Evolutionary conservation across 2,888 invertebrate genomes (phyloP), one percentile per base, ranked within the genome.

Genomic region (Stenotaenia linearis): DNA sequence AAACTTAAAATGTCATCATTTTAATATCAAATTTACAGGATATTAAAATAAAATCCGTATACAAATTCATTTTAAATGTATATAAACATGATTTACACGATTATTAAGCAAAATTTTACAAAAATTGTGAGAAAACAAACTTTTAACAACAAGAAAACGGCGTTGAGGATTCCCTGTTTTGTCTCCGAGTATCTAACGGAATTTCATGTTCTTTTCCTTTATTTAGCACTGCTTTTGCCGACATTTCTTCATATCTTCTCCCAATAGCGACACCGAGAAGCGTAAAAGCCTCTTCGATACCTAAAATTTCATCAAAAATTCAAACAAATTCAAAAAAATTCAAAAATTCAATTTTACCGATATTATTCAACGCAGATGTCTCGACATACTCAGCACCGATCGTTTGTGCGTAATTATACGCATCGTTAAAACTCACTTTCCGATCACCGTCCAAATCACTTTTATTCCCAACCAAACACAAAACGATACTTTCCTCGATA

Each of bases 331-430:
- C n/a, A 56, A 9, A 2, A 56, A 56, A 56, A 37, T 6, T 5
- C 9, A 37, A 10, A 10, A 15, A 1, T 50, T n/a, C 1, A 1
- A 50, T 1, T 21, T 23, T 81, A 90, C 91, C 88, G 91, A 84
- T 91, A 84, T 92, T 91, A 81, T 91, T 90, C 81, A 93, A 87
- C 0, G 95, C 95, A 0, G 95, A 96, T 0, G 93, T 92, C 86
- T 96, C 96, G 83, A 92, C 91, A 87, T 95, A 95, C 10, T 88
- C 88, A 1, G 94, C 95, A n/a, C 93, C 93, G 79, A 96, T 94
- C 6, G 91, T 90, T 7, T 89, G 89, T 0, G 96, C 93, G 87
- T 93, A 96, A 77, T 91, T 89, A 78, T 89, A 86, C 0, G 93
- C 95, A 84, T 94, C 94, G 30, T 90, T 90, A 0, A 88, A 87